These are phyloP conservation scores for Tigriopus californicus DNA, from an alignment of 2,888 invertebrate species.

Conservation along the genomic window DNA sequence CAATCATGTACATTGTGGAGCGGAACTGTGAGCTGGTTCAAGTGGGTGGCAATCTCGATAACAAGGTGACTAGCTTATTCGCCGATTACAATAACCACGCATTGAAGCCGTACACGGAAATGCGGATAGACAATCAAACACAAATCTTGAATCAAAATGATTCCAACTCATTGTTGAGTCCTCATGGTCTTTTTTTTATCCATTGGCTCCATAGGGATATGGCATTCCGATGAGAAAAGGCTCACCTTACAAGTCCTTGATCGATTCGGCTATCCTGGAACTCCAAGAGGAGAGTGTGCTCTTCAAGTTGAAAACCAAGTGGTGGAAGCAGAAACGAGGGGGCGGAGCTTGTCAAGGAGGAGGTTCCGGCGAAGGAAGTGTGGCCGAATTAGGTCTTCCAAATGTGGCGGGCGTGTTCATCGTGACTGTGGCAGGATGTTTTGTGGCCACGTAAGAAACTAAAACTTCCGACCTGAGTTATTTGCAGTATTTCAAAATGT, in stretches of 20 bases:
- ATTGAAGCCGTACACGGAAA: too few species aligned
- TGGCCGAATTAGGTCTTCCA: conserved; percentile 19
- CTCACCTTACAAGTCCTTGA: conserved; percentile 25
- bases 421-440: conserved; percentile 18
- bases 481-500: background rate
- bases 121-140: too few species aligned
- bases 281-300: conserved; percentile 33
- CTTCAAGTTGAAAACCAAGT: conserved; percentile 31
- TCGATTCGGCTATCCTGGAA: conserved; percentile 30
- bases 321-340: conserved; percentile 30
- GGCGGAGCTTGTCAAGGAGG: conserved; percentile 21
- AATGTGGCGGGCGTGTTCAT: conserved; percentile 27
- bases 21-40: conserved; percentile 14
- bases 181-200: too few species aligned
- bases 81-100: too few species aligned
- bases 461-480: background rate
- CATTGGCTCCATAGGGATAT: too few species aligned
- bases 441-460: background rate
- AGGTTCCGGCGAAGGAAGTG: conserved; percentile 19
- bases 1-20: conserved; percentile 26
- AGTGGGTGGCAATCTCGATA: conserved; percentile 20
- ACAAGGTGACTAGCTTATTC: too few species aligned
- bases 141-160: too few species aligned
- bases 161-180: too few species aligned
- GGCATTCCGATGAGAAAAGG: conserved; percentile 20